phyloP scores from a whole-genome alignment of 2,888 invertebrate genomes.

The Eupithecia vulgata region DNA sequence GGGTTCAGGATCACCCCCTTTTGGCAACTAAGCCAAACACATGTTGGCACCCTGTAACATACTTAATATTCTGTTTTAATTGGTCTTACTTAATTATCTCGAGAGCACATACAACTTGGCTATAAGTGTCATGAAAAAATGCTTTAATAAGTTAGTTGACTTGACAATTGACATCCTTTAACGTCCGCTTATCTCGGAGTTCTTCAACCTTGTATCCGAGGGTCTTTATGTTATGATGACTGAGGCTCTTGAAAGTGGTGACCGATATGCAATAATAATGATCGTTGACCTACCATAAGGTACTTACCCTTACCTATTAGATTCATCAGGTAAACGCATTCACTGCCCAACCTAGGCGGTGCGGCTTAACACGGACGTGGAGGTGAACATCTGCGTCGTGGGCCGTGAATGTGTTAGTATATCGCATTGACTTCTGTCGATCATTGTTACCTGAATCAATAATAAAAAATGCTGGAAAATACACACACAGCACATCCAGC shows the following conservation, averaged over 20 bases:
- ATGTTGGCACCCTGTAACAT: too few relatives aligned
- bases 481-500: too few relatives aligned
- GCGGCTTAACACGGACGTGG: too few relatives aligned
- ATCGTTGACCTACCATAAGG: constrained; percentile 9
- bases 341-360: too few relatives aligned
- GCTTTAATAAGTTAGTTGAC: not conserved
- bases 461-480: too few relatives aligned
- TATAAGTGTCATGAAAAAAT: not conserved
- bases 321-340: not conserved
- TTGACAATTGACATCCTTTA: not conserved
- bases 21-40: too few relatives aligned
- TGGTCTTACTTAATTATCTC: not conserved
- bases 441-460: not conserved
- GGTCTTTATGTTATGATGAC: constrained; percentile 20
- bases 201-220: constrained; percentile 18
- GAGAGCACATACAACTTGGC: not conserved
- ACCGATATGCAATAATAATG: constrained; percentile 12
- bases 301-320: not conserved
- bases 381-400: too few relatives aligned
- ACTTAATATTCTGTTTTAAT: too few relatives aligned
- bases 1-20: too few relatives aligned
- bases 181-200: constrained; percentile 18
- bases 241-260: constrained; percentile 16
- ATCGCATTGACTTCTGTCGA: not conserved
- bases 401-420: too few relatives aligned